A percentile compares a stretch with the other conserved stretches of the same genome.
Evolutionary conservation across 2,888 invertebrate genomes (phyloP).

Genomic region (Protodeltote pygarga): DNA sequence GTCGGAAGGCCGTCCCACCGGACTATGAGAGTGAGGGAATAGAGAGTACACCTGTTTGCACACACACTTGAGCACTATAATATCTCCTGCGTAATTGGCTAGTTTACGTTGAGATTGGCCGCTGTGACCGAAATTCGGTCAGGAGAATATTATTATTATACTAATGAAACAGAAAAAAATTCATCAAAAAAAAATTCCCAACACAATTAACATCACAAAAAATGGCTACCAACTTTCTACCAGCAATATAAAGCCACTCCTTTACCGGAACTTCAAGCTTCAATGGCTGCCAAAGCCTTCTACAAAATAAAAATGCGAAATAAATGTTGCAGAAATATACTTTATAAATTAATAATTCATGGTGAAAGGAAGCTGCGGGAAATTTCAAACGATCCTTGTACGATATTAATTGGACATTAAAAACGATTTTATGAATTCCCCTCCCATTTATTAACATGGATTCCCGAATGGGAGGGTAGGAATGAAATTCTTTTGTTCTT

Average conservation of each 20-base stretch:
- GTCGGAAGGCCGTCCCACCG: no score
- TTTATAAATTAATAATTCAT: constrained; percentile 44
- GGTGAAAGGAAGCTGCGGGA: constrained; percentile 9
- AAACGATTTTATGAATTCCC: constrained; percentile 18
- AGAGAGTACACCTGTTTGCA: no score
- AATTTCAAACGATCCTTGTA: constrained; percentile 21
- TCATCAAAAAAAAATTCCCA: no score
- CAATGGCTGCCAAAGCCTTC: constrained; percentile 22
- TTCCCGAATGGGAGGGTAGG: constrained; percentile 1
- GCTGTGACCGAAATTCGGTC: no score
- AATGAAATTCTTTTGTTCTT: background rate
- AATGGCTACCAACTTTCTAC: background rate
- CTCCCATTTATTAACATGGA: constrained; percentile 14
- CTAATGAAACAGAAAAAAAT: no score
- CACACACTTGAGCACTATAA: no score
- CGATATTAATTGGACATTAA: constrained; percentile 20
- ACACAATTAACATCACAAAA: no score
- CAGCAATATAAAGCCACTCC: background rate
- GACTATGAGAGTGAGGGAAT: no score
- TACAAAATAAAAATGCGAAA: constrained; percentile 17
- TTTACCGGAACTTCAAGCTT: constrained; percentile 7
- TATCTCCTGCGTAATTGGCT: no score
- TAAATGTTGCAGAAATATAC: constrained; percentile 37
- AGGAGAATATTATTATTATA: no score
- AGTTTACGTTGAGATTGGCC: no score